Percentiles rank a stretch among this genome's conserved stretches.
Evolutionary conservation across 2,113 vertebrate species (phyloP).

Genomic region (Catagonus wagneri): DNA sequence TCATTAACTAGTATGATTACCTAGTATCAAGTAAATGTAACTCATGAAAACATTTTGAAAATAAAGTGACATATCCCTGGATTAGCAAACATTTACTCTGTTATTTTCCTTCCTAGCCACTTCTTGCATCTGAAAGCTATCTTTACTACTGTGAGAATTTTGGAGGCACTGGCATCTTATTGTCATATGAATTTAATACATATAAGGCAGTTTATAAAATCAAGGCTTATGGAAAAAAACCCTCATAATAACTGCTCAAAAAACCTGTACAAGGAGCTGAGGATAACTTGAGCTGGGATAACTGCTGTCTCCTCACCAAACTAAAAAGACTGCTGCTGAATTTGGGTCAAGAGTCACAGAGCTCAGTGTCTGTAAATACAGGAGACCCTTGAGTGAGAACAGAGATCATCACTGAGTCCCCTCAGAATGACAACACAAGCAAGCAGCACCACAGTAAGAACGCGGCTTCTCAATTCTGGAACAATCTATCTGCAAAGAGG

Average conservation of each 20-base stretch:
- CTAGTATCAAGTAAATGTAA: background rate
- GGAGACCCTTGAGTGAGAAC: background rate
- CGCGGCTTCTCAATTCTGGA: background rate
- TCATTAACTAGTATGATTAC: conserved; percentile 2
- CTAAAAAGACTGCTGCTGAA: background rate
- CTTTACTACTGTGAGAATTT: background rate
- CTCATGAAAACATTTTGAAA: conserved; percentile 39
- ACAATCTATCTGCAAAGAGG: background rate
- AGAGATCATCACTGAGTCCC: background rate
- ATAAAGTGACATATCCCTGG: background rate
- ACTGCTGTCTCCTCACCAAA: background rate
- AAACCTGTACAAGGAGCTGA: background rate
- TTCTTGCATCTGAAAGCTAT: background rate
- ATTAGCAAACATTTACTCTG: background rate
- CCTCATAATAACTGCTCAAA: background rate
- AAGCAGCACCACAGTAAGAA: background rate
- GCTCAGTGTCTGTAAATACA: background rate
- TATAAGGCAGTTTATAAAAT: background rate
- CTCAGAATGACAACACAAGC: background rate
- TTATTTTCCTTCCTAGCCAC: conserved; percentile 14
- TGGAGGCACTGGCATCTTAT: background rate
- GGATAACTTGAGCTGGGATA: background rate
- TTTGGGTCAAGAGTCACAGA: background rate
- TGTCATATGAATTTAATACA: background rate
- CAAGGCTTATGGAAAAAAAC: background rate